Percentiles rank a stretch among this genome's conserved stretches.
Conservation (phyloP, 2,113 vertebrate genomes). For the Helogale parvula region DNA sequence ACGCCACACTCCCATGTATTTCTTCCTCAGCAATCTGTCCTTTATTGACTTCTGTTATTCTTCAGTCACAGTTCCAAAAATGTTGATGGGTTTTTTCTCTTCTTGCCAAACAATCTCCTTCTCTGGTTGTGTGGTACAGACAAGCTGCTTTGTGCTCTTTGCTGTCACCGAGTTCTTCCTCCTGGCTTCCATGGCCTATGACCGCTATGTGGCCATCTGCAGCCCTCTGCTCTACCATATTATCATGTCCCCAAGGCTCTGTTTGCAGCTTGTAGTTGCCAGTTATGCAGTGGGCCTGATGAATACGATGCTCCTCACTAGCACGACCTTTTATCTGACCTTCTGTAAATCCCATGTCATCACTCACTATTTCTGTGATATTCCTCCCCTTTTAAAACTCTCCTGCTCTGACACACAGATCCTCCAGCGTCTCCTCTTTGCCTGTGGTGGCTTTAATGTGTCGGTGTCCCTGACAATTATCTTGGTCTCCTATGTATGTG, state of each 20-base stretch:
- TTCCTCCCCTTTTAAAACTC: conserved; percentile 48
- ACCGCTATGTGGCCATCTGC: background rate
- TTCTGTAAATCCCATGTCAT: conserved; percentile 49
- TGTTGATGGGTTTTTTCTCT: conserved; percentile 23
- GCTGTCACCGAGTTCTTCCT: conserved; percentile 53
- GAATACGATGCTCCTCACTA: background rate
- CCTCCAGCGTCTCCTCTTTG: conserved; percentile 21
- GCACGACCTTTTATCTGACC: background rate
- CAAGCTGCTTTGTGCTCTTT: conserved; percentile 38
- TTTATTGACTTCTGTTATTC: conserved; percentile 40
- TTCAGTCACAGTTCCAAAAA: conserved; percentile 42
- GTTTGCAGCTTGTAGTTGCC: background rate
- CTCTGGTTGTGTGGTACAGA: background rate
- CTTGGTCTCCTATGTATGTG: conserved; percentile 10
- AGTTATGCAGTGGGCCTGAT: conserved; percentile 26
- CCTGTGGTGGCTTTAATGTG: conserved; percentile 28
- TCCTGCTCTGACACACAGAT: conserved; percentile 41
- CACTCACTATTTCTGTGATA: conserved; percentile 57
- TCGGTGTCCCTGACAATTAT: conserved; percentile 11
- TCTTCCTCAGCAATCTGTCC: background rate
- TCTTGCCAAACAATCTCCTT: conserved; percentile 50
- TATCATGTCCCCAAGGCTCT: background rate
- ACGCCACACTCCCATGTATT: conserved; percentile 49
- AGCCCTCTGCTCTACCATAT: background rate
- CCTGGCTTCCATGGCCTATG: conserved; percentile 42